Conservation (phyloP, 2,797 vertebrate genomes). For the Pterois miles region DNA sequence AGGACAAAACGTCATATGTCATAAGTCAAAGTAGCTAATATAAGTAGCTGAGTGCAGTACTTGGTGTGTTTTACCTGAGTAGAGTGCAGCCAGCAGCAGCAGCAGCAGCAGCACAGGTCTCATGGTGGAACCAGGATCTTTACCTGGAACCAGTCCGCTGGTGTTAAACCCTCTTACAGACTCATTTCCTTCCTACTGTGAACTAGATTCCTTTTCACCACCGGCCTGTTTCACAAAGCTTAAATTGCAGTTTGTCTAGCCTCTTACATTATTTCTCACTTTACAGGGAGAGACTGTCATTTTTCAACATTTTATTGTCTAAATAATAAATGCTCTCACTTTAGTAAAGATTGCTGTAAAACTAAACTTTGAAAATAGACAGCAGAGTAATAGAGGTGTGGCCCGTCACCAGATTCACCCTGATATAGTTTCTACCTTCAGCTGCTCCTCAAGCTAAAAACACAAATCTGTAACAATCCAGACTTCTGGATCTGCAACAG, state of each 20-base stretch:
- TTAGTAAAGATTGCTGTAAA: neutral
- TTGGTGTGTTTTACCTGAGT: slow-evolving; percentile 32
- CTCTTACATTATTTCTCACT: neutral
- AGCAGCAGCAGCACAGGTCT: neutral
- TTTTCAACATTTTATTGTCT: neutral
- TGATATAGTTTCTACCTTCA: neutral
- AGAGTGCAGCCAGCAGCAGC: slow-evolving; percentile 14
- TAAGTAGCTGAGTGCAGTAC: neutral
- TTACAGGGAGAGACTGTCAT: neutral
- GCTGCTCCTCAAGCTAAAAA: no score
- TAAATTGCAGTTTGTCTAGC: neutral
- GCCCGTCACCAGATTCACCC: no score
- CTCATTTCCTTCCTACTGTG: neutral
- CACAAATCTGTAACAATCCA: no score
- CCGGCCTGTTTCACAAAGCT: neutral
- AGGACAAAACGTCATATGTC: neutral
- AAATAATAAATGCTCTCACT: neutral
- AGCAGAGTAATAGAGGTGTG: neutral
- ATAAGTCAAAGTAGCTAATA: neutral
- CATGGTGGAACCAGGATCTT: slow-evolving; percentile 14
- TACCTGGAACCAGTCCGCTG: no score
- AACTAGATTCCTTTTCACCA: neutral
- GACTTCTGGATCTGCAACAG: neutral
- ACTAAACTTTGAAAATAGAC: neutral
- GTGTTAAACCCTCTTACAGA: neutral